These are phyloP conservation scores for Chloebia gouldiae DNA, from an alignment of 2,113 vertebrate species.

Conservation along the genomic window DNA sequence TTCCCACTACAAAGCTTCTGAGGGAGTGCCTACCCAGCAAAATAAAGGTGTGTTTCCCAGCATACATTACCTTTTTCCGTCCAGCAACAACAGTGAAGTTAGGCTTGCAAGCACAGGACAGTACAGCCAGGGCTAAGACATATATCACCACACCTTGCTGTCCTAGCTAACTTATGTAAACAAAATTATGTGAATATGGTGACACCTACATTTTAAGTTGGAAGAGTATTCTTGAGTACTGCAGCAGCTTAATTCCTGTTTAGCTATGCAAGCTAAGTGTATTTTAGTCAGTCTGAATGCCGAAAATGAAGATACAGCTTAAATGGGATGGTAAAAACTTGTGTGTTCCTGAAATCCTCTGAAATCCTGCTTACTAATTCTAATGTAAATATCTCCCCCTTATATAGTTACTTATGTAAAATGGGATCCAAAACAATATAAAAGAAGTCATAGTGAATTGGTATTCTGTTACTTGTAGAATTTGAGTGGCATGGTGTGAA, in stretches of 20 bases:
- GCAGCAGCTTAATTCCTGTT: neutral
- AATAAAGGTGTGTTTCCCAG: neutral
- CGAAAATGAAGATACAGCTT: neutral
- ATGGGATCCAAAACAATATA: neutral
- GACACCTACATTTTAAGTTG: neutral
- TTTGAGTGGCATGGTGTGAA: neutral
- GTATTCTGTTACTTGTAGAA: neutral
- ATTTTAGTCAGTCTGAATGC: neutral
- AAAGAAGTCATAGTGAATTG: neutral
- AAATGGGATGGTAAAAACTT: neutral
- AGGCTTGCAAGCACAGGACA: neutral
- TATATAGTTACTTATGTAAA: neutral
- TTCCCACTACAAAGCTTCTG: neutral
- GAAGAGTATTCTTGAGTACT: neutral
- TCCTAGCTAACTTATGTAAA: neutral
- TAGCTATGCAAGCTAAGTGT: neutral
- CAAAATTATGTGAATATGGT: neutral
- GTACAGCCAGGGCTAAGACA: neutral
- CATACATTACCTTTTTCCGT: neutral
- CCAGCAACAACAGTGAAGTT: neutral
- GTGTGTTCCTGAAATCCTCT: neutral
- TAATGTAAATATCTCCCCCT: neutral
- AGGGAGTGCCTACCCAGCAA: neutral
- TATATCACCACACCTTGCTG: neutral
- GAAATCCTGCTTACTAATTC: neutral